Evolutionary conservation across 2,113 vertebrate species (phyloP).

Genomic region (Seriola dumerili): DNA sequence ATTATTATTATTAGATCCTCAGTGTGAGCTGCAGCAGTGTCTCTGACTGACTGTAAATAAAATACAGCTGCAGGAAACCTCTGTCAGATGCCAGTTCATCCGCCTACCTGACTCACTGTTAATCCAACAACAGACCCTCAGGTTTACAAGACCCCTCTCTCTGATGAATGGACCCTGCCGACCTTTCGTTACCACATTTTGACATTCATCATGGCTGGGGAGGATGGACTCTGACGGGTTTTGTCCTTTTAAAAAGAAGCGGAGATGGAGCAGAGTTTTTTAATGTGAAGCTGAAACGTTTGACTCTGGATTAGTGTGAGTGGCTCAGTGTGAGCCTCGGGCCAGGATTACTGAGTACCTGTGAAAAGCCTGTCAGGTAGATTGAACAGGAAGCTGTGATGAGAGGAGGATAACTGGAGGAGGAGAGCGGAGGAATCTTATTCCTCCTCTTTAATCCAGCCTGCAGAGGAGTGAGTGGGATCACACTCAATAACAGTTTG

Average conservation of each 20-base stretch:
- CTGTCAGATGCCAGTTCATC: conserved; percentile 4
- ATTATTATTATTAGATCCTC: no score
- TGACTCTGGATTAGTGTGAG: conserved; percentile 22
- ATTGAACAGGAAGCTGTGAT: conserved; percentile 33
- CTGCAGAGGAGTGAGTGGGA: conserved; percentile 28
- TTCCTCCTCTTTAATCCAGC: conserved; percentile 36
- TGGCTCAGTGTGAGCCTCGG: conserved; percentile 5
- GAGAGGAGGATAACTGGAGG: conserved; percentile 23
- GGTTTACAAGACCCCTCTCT: not conserved
- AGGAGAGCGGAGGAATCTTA: conserved; percentile 16
- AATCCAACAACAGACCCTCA: not conserved
- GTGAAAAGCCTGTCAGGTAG: conserved; percentile 42
- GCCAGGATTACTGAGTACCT: conserved; percentile 36
- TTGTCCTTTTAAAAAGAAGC: not conserved
- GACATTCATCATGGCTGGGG: conserved; percentile 2
- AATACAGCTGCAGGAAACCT: not conserved
- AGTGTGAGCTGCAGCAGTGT: no score
- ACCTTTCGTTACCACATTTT: not conserved
- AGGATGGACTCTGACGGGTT: not conserved
- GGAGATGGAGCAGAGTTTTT: not conserved
- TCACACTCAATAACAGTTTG: not conserved
- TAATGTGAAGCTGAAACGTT: not conserved
- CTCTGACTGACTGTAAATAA: not conserved
- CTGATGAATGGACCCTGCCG: not conserved
- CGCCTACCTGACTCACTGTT: conserved; percentile 17